Percentiles rank a stretch among this genome's conserved stretches.
phyloP scores from a whole-genome alignment of 2,888 invertebrate genomes.

The Scaeva pyrastri region DNA sequence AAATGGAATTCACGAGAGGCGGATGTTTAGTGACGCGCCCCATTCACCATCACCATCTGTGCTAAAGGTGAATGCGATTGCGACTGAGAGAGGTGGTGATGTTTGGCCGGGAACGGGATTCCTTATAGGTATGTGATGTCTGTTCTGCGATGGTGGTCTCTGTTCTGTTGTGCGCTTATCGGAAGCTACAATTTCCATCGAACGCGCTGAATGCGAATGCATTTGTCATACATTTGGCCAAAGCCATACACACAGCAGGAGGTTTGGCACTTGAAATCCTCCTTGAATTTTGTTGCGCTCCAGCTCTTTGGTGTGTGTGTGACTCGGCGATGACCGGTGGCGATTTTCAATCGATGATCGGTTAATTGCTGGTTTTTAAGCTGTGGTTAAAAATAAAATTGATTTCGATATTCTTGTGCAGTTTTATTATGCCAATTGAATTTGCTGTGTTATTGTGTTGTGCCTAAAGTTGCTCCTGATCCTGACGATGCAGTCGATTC shows the following conservation, averaged over 20 bases:
- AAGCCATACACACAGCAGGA: constrained; percentile 48
- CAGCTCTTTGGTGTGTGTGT: neutral
- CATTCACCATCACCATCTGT: constrained; percentile 38
- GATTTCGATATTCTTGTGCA: constrained; percentile 71
- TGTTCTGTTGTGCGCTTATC: constrained; percentile 80
- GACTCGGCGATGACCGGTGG: constrained; percentile 70
- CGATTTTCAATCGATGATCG: constrained; percentile 75
- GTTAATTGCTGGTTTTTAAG: constrained; percentile 72
- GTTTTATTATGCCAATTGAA: constrained; percentile 70
- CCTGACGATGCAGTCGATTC: constrained; percentile 43
- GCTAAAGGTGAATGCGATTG: neutral
- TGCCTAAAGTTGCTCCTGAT: constrained; percentile 25
- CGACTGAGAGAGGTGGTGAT: neutral
- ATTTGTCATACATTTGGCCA: constrained; percentile 66
- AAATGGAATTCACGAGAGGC: constrained; percentile 72
- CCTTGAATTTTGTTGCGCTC: neutral
- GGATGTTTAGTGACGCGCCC: constrained; percentile 75
- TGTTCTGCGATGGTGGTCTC: constrained; percentile 80
- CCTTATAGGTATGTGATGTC: neutral
- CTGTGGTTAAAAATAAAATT: constrained; percentile 72
- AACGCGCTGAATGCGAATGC: constrained; percentile 70
- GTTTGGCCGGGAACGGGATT: neutral
- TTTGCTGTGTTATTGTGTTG: constrained; percentile 6
- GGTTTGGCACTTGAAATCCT: constrained; percentile 48
- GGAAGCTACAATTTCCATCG: constrained; percentile 81